Base-by-base conservation (phyloP, 2,113 vertebrate species). In the Alectura lathami region DNA sequence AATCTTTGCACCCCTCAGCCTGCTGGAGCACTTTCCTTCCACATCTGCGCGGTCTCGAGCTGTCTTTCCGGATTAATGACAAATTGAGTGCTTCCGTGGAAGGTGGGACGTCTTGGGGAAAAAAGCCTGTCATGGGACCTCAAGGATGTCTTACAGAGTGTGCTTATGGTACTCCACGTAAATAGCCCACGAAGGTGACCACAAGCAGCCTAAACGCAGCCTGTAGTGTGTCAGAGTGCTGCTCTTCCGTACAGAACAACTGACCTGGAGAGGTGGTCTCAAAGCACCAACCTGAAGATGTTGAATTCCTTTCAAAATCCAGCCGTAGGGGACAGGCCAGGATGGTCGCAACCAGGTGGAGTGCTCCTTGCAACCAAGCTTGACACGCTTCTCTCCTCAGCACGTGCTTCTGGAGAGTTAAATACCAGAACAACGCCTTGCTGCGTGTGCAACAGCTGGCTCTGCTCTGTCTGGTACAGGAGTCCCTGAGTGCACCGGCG, bases 401-500 rank as follows among this genome's bases (percentile, higher is more conserved):
- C 4, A 6, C 7, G 36, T 32, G 40, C 40, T 75, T 79, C 67
- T 5, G 7, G 56, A 87, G 69, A 32, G 70, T 91, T 90, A 90
- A 85, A 77, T 24, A n/a, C 21, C 68, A 93, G 63, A 83, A 77
- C 36, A 88, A 63, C 18, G 12, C 18, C 45, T n/a, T 88, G 80
- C 86, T 94, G 86, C 59, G 83, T 93, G 53, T 30, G 34, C 30
- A 79, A 62, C 79, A 90, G 76, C 67, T 83, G 72, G 30, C 81
- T 85, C 48, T 88, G 27, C 83, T 93, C 80, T 90, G 83, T 76
- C 93, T 88, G 54, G 45, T 43, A 0, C 1, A 62, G 36, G 43
- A 88, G 76, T 86, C 94, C 89, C 83, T 67, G 86, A 70, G 32
- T 74, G 66, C 13, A 1, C 88, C 96, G 86, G 30, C 11, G 51